phyloP scores from a whole-genome alignment of 92 coral and sea anemone genomes.

The Blastomussa wellsi region DNA sequence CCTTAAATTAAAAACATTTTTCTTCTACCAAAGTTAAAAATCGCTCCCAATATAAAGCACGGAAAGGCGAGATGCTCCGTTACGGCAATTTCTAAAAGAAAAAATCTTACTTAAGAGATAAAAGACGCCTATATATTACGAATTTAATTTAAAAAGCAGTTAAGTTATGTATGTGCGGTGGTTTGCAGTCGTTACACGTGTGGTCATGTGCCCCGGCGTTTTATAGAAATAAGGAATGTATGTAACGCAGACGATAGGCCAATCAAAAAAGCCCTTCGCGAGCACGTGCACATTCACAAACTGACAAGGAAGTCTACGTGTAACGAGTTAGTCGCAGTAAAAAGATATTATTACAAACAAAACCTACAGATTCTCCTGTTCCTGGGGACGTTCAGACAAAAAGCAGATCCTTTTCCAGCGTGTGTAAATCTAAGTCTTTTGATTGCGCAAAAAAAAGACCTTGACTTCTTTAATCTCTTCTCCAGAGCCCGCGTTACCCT shows the following conservation, averaged over 20 bases:
- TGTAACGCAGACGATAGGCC: not conserved
- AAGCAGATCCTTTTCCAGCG: too few species aligned
- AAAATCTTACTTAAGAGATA: not conserved
- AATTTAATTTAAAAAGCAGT: not conserved
- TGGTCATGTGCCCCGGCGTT: not conserved
- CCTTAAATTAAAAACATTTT: not conserved
- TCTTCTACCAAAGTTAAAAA: not conserved
- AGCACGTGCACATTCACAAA: not conserved
- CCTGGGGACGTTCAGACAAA: too few species aligned
- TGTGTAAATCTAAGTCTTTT: too few species aligned
- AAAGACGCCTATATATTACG: not conserved
- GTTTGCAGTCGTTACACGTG: not conserved
- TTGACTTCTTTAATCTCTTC: too few species aligned
- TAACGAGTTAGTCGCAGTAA: not conserved
- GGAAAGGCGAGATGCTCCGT: not conserved
- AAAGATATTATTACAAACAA: too few species aligned
- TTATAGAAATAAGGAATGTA: not conserved
- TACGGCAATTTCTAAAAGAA: not conserved
- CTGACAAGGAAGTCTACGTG: not conserved
- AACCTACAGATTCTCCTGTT: too few species aligned
- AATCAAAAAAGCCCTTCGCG: not conserved
- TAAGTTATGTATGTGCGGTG: not conserved
- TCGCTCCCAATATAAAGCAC: not conserved
- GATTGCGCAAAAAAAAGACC: too few species aligned
- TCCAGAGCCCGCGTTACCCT: too few species aligned